Percentiles rank a stretch among this genome's conserved stretches.
phyloP scores from a whole-genome alignment of 2,888 invertebrate genomes.

The Trileptium ribeirensis region DNA sequence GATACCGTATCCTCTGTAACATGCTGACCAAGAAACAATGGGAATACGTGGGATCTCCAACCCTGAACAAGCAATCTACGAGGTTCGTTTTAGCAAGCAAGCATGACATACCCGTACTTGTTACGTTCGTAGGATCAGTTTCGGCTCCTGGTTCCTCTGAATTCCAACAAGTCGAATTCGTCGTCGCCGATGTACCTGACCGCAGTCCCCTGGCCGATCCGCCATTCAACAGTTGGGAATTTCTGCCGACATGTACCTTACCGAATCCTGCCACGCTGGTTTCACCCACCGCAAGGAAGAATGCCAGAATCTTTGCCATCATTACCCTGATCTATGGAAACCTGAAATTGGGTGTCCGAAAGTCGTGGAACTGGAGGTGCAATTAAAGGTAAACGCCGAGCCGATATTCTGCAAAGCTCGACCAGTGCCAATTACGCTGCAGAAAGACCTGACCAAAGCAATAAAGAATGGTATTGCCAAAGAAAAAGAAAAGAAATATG shows the following conservation, averaged over 20 bases:
- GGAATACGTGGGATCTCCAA: conserved; percentile 1
- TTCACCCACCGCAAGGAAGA: too few relatives aligned
- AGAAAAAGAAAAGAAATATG: too few relatives aligned
- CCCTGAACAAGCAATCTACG: too few relatives aligned
- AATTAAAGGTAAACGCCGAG: neutral
- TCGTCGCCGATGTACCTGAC: neutral
- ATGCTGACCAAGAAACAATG: neutral
- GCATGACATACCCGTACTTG: too few relatives aligned
- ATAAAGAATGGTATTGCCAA: neutral
- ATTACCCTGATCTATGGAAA: conserved; percentile 1
- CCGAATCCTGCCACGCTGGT: too few relatives aligned
- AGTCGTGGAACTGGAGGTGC: neutral
- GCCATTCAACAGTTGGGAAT: neutral
- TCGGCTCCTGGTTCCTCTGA: too few relatives aligned
- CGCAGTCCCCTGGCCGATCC: neutral
- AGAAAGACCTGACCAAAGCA: neutral
- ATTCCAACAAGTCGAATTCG: neutral
- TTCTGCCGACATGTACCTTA: neutral
- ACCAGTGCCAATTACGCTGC: neutral
- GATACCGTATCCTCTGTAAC: too few relatives aligned
- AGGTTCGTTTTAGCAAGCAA: too few relatives aligned
- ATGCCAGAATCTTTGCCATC: neutral
- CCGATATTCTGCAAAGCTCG: neutral
- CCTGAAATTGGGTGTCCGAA: conserved; percentile 4
- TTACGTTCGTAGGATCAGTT: too few relatives aligned